Evolutionary conservation across 2,888 invertebrate genomes (phyloP).

Genomic region (Brachyptera putata): DNA sequence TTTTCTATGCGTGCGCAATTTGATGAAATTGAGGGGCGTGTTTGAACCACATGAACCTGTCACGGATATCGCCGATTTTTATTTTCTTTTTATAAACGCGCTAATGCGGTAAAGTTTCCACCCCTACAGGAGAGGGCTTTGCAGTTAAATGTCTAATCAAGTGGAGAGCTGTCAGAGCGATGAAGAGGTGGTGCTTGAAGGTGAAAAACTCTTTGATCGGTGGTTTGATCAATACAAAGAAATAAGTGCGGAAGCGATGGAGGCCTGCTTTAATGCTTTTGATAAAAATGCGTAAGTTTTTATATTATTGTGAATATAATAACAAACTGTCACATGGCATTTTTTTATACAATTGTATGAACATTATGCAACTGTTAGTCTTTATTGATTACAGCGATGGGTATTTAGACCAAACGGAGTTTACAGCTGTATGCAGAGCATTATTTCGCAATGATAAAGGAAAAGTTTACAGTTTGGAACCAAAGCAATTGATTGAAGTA

Average conservation of each 20-base stretch:
- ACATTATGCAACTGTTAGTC: not conserved
- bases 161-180: constrained; percentile 9
- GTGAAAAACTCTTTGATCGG: constrained; percentile 32
- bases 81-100: constrained; percentile 17
- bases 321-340: not conserved
- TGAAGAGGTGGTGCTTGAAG: constrained; percentile 36
- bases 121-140: constrained; percentile 15
- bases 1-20: constrained; percentile 3
- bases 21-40: constrained; percentile 8
- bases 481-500: constrained; percentile 66
- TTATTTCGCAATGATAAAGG: constrained; percentile 83
- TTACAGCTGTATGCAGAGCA: constrained; percentile 76
- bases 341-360: not conserved
- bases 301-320: not conserved
- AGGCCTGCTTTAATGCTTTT: constrained; percentile 86
- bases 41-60: constrained; percentile 12
- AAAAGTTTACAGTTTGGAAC: constrained; percentile 72
- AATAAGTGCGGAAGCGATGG: constrained; percentile 58
- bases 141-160: constrained; percentile 20
- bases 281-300: constrained; percentile 78
- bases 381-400: constrained; percentile 58
- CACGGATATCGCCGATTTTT: constrained; percentile 10
- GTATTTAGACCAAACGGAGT: constrained; percentile 69
- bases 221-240: constrained; percentile 30
- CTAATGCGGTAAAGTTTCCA: not conserved